A percentile compares a stretch with the other conserved stretches of the same genome.
Conservation (phyloP, 1,140 invertebrate species). For the Araneus ventricosus region DNA sequence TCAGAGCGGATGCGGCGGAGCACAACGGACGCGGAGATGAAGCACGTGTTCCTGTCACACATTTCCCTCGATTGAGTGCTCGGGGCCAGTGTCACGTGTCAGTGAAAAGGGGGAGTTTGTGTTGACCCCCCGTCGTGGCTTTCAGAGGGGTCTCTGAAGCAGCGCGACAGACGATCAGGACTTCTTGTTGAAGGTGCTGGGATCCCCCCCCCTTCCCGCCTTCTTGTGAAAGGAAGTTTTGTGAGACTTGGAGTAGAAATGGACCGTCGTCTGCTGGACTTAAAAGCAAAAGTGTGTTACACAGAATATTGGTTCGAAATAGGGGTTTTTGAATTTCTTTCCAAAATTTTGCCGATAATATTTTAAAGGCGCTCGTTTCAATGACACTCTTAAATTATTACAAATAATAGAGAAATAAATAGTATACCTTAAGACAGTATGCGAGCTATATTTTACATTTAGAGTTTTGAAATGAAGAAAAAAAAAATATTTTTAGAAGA, state of each 20-base stretch:
- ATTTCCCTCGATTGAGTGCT: conserved; percentile 40
- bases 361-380: too few species aligned
- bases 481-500: too few species aligned
- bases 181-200: neutral
- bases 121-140: conserved; percentile 7
- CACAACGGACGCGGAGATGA: conserved; percentile 31
- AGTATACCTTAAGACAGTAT: too few species aligned
- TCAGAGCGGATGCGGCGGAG: conserved; percentile 27
- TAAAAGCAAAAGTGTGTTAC: neutral
- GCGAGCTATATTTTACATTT: too few species aligned
- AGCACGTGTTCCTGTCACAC: conserved; percentile 49
- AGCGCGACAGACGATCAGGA: neutral
- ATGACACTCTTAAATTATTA: too few species aligned
- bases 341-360: too few species aligned
- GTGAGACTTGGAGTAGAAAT: neutral
- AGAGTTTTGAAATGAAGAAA: too few species aligned
- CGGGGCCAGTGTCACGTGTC: conserved; percentile 24
- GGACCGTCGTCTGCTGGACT: neutral
- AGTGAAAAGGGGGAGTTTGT: neutral
- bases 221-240: neutral
- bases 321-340: neutral
- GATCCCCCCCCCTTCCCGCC: neutral
- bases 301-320: neutral
- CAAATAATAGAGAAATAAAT: too few species aligned
- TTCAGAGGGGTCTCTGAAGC: neutral